Percentiles rank a stretch among this genome's conserved stretches.
Conservation (phyloP, 2,797 vertebrate genomes). For the Gobio occitaniae region DNA sequence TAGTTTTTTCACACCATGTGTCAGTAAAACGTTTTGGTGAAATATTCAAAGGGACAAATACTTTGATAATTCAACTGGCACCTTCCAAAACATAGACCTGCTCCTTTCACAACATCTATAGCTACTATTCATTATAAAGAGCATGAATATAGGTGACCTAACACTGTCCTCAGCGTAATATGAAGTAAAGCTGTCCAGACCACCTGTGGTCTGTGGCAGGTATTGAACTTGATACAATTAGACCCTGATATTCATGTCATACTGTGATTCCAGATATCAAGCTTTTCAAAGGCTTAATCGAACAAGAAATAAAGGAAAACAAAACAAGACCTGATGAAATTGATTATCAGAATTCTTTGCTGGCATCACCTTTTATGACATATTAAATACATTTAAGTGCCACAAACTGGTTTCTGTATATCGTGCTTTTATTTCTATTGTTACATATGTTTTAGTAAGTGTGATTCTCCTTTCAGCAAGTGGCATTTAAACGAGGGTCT, state of each 20-base stretch:
- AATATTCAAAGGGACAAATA: not conserved
- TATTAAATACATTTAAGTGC: conserved; percentile 9
- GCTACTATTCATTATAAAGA: not conserved
- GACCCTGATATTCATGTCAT: not conserved
- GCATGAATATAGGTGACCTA: not conserved
- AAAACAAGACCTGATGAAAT: not conserved
- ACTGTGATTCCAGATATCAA: conserved; percentile 12
- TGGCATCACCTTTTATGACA: not conserved
- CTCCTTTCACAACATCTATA: not conserved
- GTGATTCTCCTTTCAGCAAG: not conserved
- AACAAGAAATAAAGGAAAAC: not conserved
- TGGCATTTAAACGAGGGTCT: not conserved
- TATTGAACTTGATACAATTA: conserved; percentile 2
- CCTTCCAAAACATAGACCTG: not conserved
- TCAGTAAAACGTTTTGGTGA: not conserved
- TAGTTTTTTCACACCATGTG: not conserved
- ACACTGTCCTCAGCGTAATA: not conserved
- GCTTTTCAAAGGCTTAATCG: not conserved
- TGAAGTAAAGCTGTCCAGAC: not conserved
- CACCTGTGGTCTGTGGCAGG: not conserved
- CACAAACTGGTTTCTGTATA: not conserved
- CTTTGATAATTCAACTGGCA: not conserved
- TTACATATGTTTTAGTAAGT: not conserved
- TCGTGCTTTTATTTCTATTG: not conserved
- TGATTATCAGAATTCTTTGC: not conserved